phyloP scores from a whole-genome alignment of 2,113 vertebrate species.

The Petrocephalus zakoni region DNA sequence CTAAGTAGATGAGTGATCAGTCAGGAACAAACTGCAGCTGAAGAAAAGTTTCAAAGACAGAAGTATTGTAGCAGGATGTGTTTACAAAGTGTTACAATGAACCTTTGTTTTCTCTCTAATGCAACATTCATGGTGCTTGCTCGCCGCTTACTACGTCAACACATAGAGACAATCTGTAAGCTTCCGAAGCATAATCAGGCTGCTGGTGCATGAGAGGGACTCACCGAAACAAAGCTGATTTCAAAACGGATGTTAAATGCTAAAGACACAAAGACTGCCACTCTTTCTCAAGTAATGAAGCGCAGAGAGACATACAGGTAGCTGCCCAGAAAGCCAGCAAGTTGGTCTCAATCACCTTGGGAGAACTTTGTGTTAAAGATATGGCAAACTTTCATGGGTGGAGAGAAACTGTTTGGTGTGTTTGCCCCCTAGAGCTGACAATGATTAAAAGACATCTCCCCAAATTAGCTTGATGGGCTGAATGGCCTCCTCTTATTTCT shows the following conservation, averaged over 20 bases:
- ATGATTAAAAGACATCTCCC: neutral
- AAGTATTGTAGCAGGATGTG: neutral
- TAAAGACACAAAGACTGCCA: neutral
- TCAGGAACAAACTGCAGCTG: neutral
- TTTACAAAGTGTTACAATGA: neutral
- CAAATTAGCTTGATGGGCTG: too few species aligned
- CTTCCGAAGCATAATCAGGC: neutral
- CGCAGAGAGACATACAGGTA: neutral
- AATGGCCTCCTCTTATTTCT: too few species aligned
- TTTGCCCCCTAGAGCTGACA: neutral
- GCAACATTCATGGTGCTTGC: too few species aligned
- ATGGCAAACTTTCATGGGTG: neutral
- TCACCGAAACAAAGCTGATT: slow-evolving; percentile 23
- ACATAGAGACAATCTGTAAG: neutral
- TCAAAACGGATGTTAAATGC: slow-evolving; percentile 6
- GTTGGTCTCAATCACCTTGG: neutral
- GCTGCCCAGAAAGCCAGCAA: neutral
- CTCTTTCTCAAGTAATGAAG: neutral
- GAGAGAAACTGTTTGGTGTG: neutral
- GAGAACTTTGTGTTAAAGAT: neutral
- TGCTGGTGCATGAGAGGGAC: slow-evolving; percentile 10
- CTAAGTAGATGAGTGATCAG: neutral
- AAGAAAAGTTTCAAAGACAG: neutral
- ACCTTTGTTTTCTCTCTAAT: neutral
- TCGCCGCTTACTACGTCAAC: neutral